Percentiles rank a stretch among this genome's conserved stretches.
These are phyloP conservation scores for Eustalomyia histrio DNA, from an alignment of 2,888 invertebrate species.

Conservation along the genomic window DNA sequence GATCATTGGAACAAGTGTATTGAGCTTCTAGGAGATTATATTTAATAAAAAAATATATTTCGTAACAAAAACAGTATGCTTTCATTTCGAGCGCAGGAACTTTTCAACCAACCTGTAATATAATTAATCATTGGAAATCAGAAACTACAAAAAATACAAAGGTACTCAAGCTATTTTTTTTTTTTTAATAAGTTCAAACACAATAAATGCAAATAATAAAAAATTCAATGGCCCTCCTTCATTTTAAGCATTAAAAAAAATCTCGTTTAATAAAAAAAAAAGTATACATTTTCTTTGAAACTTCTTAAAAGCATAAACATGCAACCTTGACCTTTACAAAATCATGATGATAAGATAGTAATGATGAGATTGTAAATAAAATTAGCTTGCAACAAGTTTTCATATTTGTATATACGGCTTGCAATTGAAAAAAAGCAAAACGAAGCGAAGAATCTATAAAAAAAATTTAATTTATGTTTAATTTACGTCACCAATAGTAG, in stretches of 20 bases:
- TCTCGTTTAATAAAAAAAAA: background rate
- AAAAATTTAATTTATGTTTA: constrained; percentile 49
- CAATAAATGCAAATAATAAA: background rate
- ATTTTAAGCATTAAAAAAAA: background rate
- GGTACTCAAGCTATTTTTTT: background rate
- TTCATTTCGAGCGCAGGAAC: no score
- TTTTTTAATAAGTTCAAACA: background rate
- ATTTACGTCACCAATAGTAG: constrained; percentile 48
- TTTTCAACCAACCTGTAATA: no score
- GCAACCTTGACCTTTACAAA: constrained; percentile 63
- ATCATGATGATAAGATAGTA: constrained; percentile 24
- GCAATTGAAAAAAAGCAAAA: background rate
- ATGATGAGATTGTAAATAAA: constrained; percentile 27
- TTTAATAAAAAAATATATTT: no score
- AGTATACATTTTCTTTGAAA: background rate
- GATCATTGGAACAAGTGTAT: no score
- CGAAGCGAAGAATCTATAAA: background rate
- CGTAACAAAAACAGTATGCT: no score
- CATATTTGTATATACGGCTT: background rate
- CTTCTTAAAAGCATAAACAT: background rate
- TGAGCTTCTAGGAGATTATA: no score
- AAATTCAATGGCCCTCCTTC: background rate
- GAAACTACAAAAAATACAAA: background rate
- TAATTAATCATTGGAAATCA: no score
- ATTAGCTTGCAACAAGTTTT: constrained; percentile 51